phyloP scores from a whole-genome alignment of 1,140 invertebrate genomes.

The Drosophila erecta region DNA sequence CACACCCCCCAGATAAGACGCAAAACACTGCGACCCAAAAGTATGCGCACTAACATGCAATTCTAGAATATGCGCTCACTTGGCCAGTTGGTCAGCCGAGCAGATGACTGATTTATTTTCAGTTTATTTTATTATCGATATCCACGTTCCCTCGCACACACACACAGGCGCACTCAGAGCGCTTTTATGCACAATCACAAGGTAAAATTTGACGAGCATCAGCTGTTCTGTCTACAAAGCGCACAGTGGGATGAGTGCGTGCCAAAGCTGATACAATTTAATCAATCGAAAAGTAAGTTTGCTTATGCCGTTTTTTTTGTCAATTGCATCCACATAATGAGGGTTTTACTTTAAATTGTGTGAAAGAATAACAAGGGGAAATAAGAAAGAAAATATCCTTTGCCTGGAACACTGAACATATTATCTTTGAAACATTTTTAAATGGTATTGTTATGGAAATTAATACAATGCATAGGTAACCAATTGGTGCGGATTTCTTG shows the following conservation, averaged over 20 bases:
- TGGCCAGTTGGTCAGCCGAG: conserved; percentile 3
- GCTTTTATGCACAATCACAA: conserved; percentile 7
- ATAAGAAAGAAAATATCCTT: too few species aligned
- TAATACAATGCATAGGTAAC: too few species aligned
- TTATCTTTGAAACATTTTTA: too few species aligned
- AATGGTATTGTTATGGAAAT: too few species aligned
- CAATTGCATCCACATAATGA: too few species aligned
- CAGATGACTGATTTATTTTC: conserved; percentile 1
- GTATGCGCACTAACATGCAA: conserved; percentile 7
- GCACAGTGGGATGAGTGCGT: conserved; percentile 21
- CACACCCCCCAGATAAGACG: conserved; percentile 54
- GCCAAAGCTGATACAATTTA: background rate
- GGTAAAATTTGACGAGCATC: conserved; percentile 66
- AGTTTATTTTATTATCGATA: conserved; percentile 50
- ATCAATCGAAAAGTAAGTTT: background rate
- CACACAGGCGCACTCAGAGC: conserved; percentile 12
- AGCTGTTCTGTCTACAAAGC: conserved; percentile 63
- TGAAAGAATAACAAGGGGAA: too few species aligned
- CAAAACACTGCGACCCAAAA: conserved; percentile 28
- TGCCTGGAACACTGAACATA: too few species aligned
- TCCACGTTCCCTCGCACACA: conserved; percentile 30
- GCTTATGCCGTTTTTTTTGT: background rate
- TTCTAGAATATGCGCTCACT: background rate
- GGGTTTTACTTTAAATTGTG: too few species aligned
- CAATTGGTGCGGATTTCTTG: too few species aligned